Base-by-base conservation (phyloP, 2,113 vertebrate species). In the Microtus richardsoni region DNA sequence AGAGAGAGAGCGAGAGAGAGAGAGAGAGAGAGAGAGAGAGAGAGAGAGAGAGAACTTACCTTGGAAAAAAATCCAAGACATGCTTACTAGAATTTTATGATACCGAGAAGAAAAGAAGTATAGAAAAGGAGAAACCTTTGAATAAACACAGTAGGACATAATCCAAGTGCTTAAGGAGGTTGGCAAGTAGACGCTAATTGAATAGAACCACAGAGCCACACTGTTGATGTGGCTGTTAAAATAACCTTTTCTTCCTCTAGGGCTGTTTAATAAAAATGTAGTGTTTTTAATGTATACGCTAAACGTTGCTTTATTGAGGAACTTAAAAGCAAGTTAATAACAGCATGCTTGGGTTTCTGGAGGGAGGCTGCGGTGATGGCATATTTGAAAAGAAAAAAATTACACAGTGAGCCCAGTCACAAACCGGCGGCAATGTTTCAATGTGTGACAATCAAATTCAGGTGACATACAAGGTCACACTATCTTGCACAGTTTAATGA, bases 261-360 rank as follows among this genome's bases (percentile, higher is more conserved):
- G 82, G 78, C 52, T 91, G 71, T 94, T 97, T 96, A 97, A 97
- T 96, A 96, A 96, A 95, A 95, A 92, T 52, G 21, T 88, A 96
- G n/a, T 86, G 77, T 95, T 96, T 97, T 97, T 92, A 95, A 95
- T 94, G 89, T 93, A 82, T 30, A 91, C 78, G 70, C 79, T 91
- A 90, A 98, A 96, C 78, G 89, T 89, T 94, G 47, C 79, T 96
- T 97, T 97, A 97, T 79, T 74, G 96, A 95, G 54, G 77, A 94
- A 97, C 84, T 97, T 96, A 97, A 97, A 96, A 97, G 95, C 89
- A 96, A 97, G 93, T 95, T 97, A 97, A 96, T 97, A 96, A 96
- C 33, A 95, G 88, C 82, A 91, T 94, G 84, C 94, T 97, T 96
- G 78, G 52, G 60, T 66, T 92, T 97, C 88, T 93, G 89, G 92